Conservation (phyloP, 2,113 vertebrate genomes). For the Carassius carassius region DNA sequence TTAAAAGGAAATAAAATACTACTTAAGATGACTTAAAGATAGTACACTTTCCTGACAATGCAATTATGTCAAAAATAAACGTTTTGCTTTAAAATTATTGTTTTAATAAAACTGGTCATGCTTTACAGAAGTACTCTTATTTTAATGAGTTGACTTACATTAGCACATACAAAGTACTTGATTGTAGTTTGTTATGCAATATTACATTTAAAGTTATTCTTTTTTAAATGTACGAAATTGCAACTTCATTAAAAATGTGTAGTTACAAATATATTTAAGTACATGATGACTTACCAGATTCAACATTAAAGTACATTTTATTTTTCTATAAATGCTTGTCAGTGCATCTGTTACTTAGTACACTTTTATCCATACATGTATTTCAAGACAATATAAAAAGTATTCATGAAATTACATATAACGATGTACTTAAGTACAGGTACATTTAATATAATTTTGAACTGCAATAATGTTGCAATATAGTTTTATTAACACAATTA, state of each 20-base stretch:
- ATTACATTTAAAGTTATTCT: neutral
- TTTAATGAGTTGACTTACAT: neutral
- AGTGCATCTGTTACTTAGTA: neutral
- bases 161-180: neutral
- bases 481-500: no score
- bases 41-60: no score
- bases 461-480: neutral
- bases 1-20: neutral
- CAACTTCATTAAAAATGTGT: neutral
- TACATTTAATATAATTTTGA: neutral
- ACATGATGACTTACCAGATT: no score
- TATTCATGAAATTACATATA: neutral
- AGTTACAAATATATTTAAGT: neutral
- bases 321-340: neutral
- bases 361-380: neutral
- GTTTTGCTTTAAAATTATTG: neutral
- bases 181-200: neutral
- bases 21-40: no score
- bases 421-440: neutral
- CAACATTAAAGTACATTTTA: neutral
- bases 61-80: no score
- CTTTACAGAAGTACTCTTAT: neutral
- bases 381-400: neutral
- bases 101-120: neutral
- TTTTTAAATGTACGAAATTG: neutral